Conservation (phyloP, 2,888 invertebrate species). For the Drosophila fulvimacula region DNA sequence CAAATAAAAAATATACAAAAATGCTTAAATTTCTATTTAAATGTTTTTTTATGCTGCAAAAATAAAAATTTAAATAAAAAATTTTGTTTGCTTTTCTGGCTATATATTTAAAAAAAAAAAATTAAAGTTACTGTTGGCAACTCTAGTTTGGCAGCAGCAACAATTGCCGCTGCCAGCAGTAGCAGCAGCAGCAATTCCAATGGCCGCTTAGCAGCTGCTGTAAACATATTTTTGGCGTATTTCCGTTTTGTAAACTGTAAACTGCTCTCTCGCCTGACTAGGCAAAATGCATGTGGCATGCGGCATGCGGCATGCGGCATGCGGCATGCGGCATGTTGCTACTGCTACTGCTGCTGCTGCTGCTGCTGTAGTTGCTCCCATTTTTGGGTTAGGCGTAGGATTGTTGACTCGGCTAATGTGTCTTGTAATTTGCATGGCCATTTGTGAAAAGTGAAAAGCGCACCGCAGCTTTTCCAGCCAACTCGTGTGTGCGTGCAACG, state of each 20-base stretch:
- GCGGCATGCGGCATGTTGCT: slow-evolving; percentile 36
- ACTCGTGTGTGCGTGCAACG: slow-evolving; percentile 3
- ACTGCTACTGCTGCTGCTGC: slow-evolving; percentile 17
- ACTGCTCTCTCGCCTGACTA: slow-evolving; percentile 45
- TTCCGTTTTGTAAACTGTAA: slow-evolving; percentile 70
- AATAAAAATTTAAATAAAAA: too few species aligned
- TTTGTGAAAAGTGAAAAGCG: slow-evolving; percentile 76
- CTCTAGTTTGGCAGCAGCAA: slow-evolving; percentile 36
- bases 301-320: slow-evolving; percentile 36
- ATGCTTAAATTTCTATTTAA: too few species aligned
- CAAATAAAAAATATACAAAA: too few species aligned
- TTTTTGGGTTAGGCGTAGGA: slow-evolving; percentile 75
- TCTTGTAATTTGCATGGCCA: slow-evolving; percentile 78
- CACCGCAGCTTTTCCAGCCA: slow-evolving; percentile 40
- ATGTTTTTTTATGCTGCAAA: too few species aligned
- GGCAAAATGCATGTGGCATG: slow-evolving; percentile 39
- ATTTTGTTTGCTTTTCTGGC: too few species aligned
- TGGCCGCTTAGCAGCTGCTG: slow-evolving; percentile 66
- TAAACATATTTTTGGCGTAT: slow-evolving; percentile 73
- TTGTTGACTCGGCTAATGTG: slow-evolving; percentile 72
- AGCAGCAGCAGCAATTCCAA: slow-evolving; percentile 36
- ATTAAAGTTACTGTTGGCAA: too few species aligned
- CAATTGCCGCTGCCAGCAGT: slow-evolving; percentile 13
- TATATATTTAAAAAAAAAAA: too few species aligned
- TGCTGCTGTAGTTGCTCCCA: slow-evolving; percentile 60